Conservation (phyloP, 2,888 invertebrate species). For the Spilarctia lutea region DNA sequence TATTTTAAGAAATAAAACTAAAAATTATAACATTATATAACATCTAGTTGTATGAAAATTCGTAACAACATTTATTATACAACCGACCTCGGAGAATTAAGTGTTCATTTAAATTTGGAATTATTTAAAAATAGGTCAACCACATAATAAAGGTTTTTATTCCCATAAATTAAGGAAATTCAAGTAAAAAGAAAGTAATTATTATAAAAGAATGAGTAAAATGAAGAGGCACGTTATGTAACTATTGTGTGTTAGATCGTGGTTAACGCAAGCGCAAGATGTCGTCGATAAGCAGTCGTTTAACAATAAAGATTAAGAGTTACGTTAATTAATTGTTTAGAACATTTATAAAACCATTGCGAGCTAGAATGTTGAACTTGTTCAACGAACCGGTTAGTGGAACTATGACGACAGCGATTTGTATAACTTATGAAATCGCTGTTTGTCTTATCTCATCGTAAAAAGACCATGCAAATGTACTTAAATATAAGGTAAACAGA, state of each 20-base stretch:
- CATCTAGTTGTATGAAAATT: too few relatives aligned
- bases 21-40: too few relatives aligned
- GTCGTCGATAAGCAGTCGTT: conserved; percentile 11
- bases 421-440: conserved; percentile 2
- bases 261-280: conserved; percentile 14
- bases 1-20: too few relatives aligned
- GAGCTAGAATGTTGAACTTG: conserved; percentile 13
- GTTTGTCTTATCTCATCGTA: neutral
- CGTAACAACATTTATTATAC: too few relatives aligned
- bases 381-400: conserved; percentile 1
- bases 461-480: too few relatives aligned
- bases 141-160: too few relatives aligned
- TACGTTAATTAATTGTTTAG: conserved; percentile 20
- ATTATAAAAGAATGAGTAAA: neutral
- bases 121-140: too few relatives aligned
- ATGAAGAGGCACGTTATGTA: neutral
- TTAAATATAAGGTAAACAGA: too few relatives aligned
- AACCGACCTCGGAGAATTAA: too few relatives aligned
- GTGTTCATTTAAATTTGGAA: too few relatives aligned
- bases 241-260: conserved; percentile 13
- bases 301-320: conserved; percentile 18
- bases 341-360: conserved; percentile 22
- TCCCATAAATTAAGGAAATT: neutral
- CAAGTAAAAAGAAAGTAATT: neutral
- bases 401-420: conserved; percentile 16